Evolutionary conservation across 2,888 invertebrate species (phyloP), one percentile per base, ranked within the genome.

Genomic region (Ashinkailepas kermadecensis): DNA sequence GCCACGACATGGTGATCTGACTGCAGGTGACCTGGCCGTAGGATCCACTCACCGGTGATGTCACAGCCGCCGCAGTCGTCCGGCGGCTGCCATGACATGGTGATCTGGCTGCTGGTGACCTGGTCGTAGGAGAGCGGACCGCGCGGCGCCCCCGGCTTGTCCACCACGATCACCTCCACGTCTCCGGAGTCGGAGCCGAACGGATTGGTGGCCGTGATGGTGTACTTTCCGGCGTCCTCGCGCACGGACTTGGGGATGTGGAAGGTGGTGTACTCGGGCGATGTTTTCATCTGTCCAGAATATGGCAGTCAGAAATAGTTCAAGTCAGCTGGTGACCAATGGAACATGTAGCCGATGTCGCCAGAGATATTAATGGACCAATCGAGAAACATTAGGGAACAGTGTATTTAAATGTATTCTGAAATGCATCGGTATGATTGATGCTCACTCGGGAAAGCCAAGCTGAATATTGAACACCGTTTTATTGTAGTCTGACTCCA

Each of bases 101-200:
- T 93, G 81, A 96, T 92, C 21, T 94, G 91, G 84, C 96, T 95
- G 86, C 95, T 95, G 0, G 95, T 94, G 7, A 94, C 93, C 81
- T 92, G 92, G 1, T 93, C 92, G 87, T 95, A 95, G 57, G 91
- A 90, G 18, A 98, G 89, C 81, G 97, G 97, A 83, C 96, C 96
- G 88, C 92, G 92, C 59, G 97, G 97, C 83, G 94, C 91, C 85
- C 94, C 93, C 81, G 97, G 97, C 86, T 93, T 95, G 86, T 96
- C 96, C 23, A 97, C 95, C 57, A 97, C 97, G 84, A 94, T 93
- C n/a, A 97, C 94, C 87, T 96, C 95, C 85, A 98, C 94, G 85
- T 96, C 95, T 57, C 95, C 97, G 2, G 94, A 93, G 86, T 95
- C 96, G 85, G 91, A 91, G 70, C 97, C 97, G 86, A 94, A 93